phyloP scores from a whole-genome alignment of 35 echinoderm and acorn worm genomes.

The Apostichopus parvimensis region DNA sequence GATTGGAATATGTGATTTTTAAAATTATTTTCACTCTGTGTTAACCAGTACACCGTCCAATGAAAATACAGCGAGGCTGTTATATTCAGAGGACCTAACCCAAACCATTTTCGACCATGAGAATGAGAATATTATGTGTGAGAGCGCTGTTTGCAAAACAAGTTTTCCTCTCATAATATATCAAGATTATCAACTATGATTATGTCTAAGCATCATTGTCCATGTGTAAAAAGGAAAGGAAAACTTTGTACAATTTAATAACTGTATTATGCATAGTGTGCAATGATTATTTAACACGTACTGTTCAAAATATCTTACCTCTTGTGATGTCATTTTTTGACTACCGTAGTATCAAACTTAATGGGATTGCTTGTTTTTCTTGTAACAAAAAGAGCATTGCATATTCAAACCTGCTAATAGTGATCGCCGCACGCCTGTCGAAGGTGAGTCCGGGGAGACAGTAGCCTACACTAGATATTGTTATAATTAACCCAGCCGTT shows the following conservation, averaged over 20 bases:
- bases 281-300: conserved; percentile 62
- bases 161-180: background rate
- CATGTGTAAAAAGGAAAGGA: conserved; percentile 40
- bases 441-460: background rate
- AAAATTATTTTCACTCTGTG: too few relatives aligned
- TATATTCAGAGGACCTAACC: conserved; percentile 10
- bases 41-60: background rate
- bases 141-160: too few relatives aligned
- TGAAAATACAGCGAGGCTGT: background rate
- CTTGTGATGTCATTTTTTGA: background rate
- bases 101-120: background rate
- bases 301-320: background rate
- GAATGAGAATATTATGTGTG: background rate
- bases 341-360: too few relatives aligned
- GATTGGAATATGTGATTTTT: too few relatives aligned
- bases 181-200: conserved; percentile 1
- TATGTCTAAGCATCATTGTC: conserved; percentile 28
- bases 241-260: conserved; percentile 57
- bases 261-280: conserved; percentile 57
- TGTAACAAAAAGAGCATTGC: too few relatives aligned
- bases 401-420: background rate
- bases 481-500: background rate
- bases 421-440: background rate
- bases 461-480: background rate
- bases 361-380: too few relatives aligned